Evolutionary conservation across 1,140 invertebrate species (phyloP), one percentile per base, ranked within the genome.

Genomic region (Pachypeltis micranthus): DNA sequence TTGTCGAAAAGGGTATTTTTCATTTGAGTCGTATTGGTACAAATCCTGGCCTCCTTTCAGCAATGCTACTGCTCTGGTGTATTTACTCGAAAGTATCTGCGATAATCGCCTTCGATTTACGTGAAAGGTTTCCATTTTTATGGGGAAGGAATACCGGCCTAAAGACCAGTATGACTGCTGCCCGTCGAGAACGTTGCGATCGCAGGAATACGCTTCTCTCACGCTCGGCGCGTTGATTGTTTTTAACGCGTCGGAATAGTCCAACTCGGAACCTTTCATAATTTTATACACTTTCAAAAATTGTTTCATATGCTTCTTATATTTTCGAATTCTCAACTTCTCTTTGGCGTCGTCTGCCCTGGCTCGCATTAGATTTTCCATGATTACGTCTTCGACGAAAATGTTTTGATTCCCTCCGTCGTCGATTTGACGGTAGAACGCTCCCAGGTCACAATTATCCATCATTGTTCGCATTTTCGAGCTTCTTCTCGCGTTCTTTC

Each of bases 1-100:
- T 31, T 59, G 57, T 21, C 57, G 10, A 44, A 63, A 63, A n/a
- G 16, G n/a, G 56, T 63, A 63, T 29, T 58, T 54, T n/a, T 23
- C 29, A n/a, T 54, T 29, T 27, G 62, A 57, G 29, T 58, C 29
- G 24, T 63, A 63, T 21, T 59, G 55, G 56, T 63, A 57, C 1
- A 59, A 4, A 44, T 31, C 26, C 26, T 55, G 31, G 1, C 62
- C 62, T 12, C 62, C 62, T 63, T 59, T 28, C 28, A 63, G 51
- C 27, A 63, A 47, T 19, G 59, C 34, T 2, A 63, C 21, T 16
- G 29, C 34, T 16, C 31, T 34, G 12, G 27, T 7, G 24, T 59
- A 28, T 14, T 59, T 23, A 4, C 16, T n/a, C n/a, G 26, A n/a
- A 1, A 59, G 26, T 34, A 19, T 25, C 57, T 31, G 10, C 4